Evolutionary conservation across 1,140 invertebrate genomes (phyloP).

Genomic region (Trichomalopsis sarcophagae): DNA sequence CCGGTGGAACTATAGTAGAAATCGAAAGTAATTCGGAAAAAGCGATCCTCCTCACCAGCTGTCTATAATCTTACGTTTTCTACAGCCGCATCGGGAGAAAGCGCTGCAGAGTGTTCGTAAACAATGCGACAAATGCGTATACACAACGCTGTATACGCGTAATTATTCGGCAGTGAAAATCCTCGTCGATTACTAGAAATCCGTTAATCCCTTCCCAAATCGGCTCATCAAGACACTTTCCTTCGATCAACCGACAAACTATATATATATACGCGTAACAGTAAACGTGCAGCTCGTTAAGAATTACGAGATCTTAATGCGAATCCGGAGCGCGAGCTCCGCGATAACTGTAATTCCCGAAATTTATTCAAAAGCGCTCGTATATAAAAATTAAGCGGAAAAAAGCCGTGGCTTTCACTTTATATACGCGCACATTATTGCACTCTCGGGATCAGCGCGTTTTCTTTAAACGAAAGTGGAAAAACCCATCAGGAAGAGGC

Average conservation of each 20-base stretch:
- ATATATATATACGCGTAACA: neutral
- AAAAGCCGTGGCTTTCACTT: constrained; percentile 1
- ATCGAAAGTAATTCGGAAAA: neutral
- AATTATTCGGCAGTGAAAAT: constrained; percentile 22
- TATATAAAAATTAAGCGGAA: neutral
- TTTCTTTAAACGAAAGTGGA: neutral
- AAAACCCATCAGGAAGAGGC: no score
- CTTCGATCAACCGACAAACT: neutral
- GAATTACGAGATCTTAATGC: constrained; percentile 23
- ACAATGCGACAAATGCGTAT: neutral
- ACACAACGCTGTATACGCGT: neutral
- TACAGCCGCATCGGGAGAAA: constrained; percentile 22
- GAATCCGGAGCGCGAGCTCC: neutral
- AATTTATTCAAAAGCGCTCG: neutral
- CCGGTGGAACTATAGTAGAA: neutral
- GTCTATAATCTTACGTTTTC: constrained; percentile 30
- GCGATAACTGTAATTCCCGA: constrained; percentile 17
- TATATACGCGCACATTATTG: neutral
- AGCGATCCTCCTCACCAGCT: neutral
- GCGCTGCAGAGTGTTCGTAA: neutral
- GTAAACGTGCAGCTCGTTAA: neutral
- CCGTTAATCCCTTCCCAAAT: neutral
- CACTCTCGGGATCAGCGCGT: neutral
- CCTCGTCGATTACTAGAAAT: constrained; percentile 28
- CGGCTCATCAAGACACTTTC: neutral